These are phyloP conservation scores for Plagiodera versicolora DNA, from an alignment of 2,888 invertebrate genomes.

Conservation along the genomic window DNA sequence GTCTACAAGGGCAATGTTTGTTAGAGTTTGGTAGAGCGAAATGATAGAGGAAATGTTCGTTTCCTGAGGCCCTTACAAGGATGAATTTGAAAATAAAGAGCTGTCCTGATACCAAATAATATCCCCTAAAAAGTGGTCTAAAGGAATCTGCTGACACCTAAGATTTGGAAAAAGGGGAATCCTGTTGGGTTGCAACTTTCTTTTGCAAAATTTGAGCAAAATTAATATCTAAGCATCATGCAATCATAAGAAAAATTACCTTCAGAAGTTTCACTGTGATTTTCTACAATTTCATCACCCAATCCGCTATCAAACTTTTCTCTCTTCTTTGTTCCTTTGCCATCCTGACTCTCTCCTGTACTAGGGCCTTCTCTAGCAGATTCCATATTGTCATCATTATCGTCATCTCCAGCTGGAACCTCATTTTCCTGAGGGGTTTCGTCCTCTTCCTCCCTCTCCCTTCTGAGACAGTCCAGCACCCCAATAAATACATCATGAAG, in stretches of 20 bases:
- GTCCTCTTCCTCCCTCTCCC: conserved; percentile 19
- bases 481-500: conserved; percentile 32
- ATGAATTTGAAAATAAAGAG: too few relatives aligned
- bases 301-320: conserved; percentile 68
- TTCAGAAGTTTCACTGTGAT: conserved; percentile 34
- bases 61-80: too few relatives aligned
- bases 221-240: not conserved
- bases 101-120: too few relatives aligned
- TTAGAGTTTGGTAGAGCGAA: too few relatives aligned
- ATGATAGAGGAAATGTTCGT: too few relatives aligned
- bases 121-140: too few relatives aligned
- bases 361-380: conserved; percentile 17
- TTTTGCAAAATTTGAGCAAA: too few relatives aligned
- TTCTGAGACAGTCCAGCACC: conserved; percentile 30
- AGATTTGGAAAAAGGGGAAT: too few relatives aligned
- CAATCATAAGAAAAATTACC: conserved; percentile 23
- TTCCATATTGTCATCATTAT: not conserved
- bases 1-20: conserved; percentile 7
- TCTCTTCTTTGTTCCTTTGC: conserved; percentile 44
- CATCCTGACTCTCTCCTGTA: not conserved
- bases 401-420: conserved; percentile 5
- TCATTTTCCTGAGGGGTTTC: not conserved
- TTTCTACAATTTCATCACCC: conserved; percentile 55
- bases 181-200: too few relatives aligned
- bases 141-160: too few relatives aligned